phyloP scores from a whole-genome alignment of 1,140 invertebrate genomes.

The Tetraneura akinire region DNA sequence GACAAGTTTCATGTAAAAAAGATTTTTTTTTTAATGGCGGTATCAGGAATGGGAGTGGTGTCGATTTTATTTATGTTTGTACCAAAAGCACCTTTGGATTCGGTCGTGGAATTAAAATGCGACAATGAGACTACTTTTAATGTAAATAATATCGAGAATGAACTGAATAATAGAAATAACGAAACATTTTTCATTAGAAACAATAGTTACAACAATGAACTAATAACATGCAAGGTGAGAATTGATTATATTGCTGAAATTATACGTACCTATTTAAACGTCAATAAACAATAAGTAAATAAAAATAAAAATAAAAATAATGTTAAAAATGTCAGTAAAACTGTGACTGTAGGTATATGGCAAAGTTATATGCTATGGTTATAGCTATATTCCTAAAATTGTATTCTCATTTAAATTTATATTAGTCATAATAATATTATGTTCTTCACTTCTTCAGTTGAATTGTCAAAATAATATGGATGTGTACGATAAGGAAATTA shows the following conservation, averaged over 20 bases:
- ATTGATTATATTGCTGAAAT: too few relatives aligned
- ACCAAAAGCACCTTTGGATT: not conserved
- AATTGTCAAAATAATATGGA: not conserved
- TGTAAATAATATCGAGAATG: not conserved
- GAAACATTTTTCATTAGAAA: not conserved
- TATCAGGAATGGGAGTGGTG: not conserved
- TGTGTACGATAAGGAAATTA: not conserved
- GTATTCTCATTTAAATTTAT: not conserved
- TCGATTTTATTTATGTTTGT: not conserved
- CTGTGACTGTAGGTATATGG: not conserved
- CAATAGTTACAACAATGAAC: not conserved
- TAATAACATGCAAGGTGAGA: not conserved
- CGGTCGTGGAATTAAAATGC: not conserved
- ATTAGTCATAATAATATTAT: not conserved
- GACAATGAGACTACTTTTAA: not conserved
- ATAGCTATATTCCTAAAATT: too few relatives aligned
- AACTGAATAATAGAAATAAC: not conserved
- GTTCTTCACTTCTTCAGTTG: too few relatives aligned
- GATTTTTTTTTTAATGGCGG: not conserved
- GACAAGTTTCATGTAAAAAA: not conserved
- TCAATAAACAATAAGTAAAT: not conserved
- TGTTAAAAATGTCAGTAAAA: not conserved
- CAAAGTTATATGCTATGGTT: too few relatives aligned
- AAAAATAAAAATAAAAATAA: not conserved
- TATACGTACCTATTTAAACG: too few relatives aligned